These are phyloP conservation scores for Theocolax elegans DNA, from an alignment of 1,140 invertebrate species.

Conservation along the genomic window DNA sequence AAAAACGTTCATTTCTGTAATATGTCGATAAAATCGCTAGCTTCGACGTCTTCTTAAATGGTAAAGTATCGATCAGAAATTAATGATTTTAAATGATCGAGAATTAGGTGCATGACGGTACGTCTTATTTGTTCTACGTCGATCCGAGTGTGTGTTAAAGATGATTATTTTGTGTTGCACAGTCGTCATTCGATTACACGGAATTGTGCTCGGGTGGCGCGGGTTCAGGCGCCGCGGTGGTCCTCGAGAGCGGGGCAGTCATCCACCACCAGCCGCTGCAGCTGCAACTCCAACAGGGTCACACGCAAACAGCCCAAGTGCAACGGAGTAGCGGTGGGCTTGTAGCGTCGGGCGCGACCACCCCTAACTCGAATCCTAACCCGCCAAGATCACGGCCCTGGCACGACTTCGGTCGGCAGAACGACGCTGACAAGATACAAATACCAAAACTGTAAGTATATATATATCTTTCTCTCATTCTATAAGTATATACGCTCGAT, in stretches of 20 bases:
- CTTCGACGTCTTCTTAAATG: too few relatives aligned
- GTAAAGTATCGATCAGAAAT: too few relatives aligned
- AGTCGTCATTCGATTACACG: slow-evolving; percentile 87
- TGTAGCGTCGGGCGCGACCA: slow-evolving; percentile 70
- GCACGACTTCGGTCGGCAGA: slow-evolving; percentile 92
- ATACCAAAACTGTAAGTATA: slow-evolving; percentile 98
- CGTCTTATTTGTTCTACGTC: too few relatives aligned
- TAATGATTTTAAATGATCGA: too few relatives aligned
- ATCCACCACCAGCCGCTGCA: slow-evolving; percentile 65
- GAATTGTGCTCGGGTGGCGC: slow-evolving; percentile 80
- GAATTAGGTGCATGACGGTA: too few relatives aligned
- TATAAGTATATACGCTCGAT: too few relatives aligned
- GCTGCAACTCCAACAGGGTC: slow-evolving; percentile 61
- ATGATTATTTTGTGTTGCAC: slow-evolving; percentile 48
- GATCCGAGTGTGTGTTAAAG: too few relatives aligned
- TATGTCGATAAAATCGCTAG: too few relatives aligned
- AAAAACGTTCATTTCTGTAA: too few relatives aligned
- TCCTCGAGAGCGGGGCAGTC: slow-evolving; percentile 63
- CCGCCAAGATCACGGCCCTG: slow-evolving; percentile 84
- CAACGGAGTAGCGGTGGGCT: slow-evolving; percentile 66
- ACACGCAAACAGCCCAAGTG: slow-evolving; percentile 46
- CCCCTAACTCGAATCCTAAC: slow-evolving; percentile 72
- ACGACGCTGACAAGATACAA: slow-evolving; percentile 95
- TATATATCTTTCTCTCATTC: background rate
- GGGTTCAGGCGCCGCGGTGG: slow-evolving; percentile 58